Evolutionary conservation across 2,113 vertebrate genomes (phyloP).

Genomic region (Triplophysa dalaica): DNA sequence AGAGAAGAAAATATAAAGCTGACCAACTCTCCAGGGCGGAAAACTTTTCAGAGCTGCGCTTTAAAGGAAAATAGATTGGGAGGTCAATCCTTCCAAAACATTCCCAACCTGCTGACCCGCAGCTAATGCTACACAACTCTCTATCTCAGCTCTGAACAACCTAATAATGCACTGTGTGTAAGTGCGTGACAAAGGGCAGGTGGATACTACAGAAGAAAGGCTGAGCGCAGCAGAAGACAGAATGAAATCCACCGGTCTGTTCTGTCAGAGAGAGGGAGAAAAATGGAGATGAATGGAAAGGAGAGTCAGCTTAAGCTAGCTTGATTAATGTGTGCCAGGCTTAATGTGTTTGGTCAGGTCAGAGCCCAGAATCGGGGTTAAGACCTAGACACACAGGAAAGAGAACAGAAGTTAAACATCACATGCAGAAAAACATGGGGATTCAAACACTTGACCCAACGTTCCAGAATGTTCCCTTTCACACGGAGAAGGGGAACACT

Average conservation of each 20-base stretch:
- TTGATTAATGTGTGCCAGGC: conserved; percentile 37
- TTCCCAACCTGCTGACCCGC: conserved; percentile 18
- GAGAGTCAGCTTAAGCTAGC: conserved; percentile 21
- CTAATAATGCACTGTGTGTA: conserved; percentile 34
- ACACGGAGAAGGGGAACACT: not conserved
- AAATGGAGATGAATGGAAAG: not conserved
- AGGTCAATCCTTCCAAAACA: conserved; percentile 22
- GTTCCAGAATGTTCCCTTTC: not conserved
- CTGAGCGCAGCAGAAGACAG: conserved; percentile 38
- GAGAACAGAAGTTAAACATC: not conserved
- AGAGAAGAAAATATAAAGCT: conserved; percentile 27
- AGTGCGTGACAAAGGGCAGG: conserved; percentile 32
- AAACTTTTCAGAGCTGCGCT: conserved; percentile 5
- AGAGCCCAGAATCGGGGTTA: not conserved
- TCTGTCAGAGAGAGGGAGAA: conserved; percentile 26
- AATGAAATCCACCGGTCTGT: conserved; percentile 36
- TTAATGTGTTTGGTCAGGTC: conserved; percentile 34
- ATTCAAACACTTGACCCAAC: no score
- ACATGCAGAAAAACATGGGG: not conserved
- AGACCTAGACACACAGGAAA: not conserved
- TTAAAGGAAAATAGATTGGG: conserved; percentile 2
- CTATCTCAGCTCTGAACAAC: not conserved
- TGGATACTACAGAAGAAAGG: conserved; percentile 20
- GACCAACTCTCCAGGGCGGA: not conserved
- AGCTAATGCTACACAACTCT: conserved; percentile 27